Percentiles rank a stretch among this genome's conserved stretches.
These are phyloP conservation scores for Addax nasomaculatus DNA, from an alignment of 2,113 vertebrate species.

Conservation along the genomic window DNA sequence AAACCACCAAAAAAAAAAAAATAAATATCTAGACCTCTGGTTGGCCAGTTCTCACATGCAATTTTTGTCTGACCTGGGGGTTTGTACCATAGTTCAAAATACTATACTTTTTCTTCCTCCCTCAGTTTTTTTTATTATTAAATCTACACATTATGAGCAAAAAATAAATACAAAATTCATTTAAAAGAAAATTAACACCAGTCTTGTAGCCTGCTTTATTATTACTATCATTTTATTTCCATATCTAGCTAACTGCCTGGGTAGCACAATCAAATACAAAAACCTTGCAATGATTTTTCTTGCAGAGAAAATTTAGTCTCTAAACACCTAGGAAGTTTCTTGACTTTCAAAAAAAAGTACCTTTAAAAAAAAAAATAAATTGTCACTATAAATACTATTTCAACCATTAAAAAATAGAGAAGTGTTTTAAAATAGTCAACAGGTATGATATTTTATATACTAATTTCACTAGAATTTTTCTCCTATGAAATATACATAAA, in stretches of 20 bases:
- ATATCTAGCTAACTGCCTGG: neutral
- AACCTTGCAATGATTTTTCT: neutral
- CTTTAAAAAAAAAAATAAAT: neutral
- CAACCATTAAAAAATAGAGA: neutral
- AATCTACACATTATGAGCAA: neutral
- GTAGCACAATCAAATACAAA: neutral
- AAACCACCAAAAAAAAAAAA: too few species aligned
- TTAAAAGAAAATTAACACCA: conserved; percentile 58
- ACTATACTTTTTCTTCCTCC: neutral
- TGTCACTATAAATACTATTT: neutral
- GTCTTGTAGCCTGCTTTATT: neutral
- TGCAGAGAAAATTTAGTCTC: neutral
- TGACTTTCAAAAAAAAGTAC: neutral
- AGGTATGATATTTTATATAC: neutral
- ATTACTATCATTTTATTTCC: neutral
- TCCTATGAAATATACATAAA: neutral
- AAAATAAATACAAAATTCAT: neutral
- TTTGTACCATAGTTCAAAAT: too few species aligned
- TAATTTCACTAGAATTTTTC: neutral
- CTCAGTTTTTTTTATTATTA: neutral
- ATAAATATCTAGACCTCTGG: too few species aligned
- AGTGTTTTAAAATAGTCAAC: neutral
- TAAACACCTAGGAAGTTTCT: neutral
- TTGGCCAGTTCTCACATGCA: too few species aligned
- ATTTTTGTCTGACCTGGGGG: too few species aligned